Base-by-base conservation (phyloP, 2,797 vertebrate genomes). In the Eurystomus glaucurus region DNA sequence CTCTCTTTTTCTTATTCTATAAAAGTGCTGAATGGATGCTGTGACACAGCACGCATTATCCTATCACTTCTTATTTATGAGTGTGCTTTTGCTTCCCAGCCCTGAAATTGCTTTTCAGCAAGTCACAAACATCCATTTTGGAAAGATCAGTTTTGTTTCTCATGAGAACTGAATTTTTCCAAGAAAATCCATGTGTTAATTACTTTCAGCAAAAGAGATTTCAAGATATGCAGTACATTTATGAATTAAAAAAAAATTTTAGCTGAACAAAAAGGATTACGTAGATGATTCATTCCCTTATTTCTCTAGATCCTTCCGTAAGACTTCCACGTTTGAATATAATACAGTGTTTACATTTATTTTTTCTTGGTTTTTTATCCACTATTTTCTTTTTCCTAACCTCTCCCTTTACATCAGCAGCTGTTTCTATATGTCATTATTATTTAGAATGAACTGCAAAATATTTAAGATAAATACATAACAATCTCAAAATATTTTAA, bases 91-190 rank as follows among this genome's bases (percentile, higher is more conserved):
- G 11, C 35, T 71, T 88, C 69, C 71, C 46, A 66, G 35, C 23
- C 65, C 61, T 61, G 50, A 55, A 88, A 92, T 52, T 90, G 64
- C 45, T 70, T 94, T 95, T 95, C 93, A 80, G 71, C 52, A 77
- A 88, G 39, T 77, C 77, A 68, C 78, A 90, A 89, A 66, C 3
- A 4, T 26, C 64, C 31, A 29, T 48, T 91, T 66, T 25, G n/a
- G 77, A 85, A 66, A 62, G 41, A 89, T 68, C 58, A 31, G 46
- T 41, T 95, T 83, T 71, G 39, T 15, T 88, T 75, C 72, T 81
- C 60, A 89, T 83, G 46, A 66, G 82, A 33, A 64, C n/a, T 43
- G n/a, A 84, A 35, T 85, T 79, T 74, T 85, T 48, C 81, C 46
- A 48, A 62, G 58, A 54, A 92, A 92, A 87, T 51, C 14, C 25